phyloP scores from a whole-genome alignment of 2,797 vertebrate species.

The Gallinago nigripennis region DNA sequence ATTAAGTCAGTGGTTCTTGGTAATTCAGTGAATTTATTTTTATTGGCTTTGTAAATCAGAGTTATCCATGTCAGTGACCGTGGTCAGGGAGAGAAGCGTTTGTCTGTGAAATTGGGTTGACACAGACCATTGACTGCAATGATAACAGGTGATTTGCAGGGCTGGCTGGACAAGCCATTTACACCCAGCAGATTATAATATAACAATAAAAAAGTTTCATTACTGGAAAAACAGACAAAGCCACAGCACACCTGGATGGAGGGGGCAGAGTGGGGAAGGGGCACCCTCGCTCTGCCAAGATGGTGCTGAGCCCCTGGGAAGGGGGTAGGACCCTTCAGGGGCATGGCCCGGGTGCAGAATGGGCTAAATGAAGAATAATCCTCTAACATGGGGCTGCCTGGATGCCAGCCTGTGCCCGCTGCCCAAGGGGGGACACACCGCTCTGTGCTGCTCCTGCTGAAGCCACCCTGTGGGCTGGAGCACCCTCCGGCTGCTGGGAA shows the following conservation, averaged over 20 bases:
- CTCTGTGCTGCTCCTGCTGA: background rate
- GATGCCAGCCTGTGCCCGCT: rapidly evolving
- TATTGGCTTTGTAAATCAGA: constrained; percentile 84
- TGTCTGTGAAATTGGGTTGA: constrained; percentile 85
- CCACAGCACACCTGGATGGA: background rate
- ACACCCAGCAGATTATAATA: constrained; percentile 69
- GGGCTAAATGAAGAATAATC: background rate
- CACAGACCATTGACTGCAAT: constrained; percentile 80
- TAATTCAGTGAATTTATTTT: constrained; percentile 76
- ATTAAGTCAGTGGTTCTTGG: constrained; percentile 72
- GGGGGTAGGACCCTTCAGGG: background rate
- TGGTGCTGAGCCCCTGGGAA: background rate
- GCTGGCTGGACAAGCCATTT: constrained; percentile 69
- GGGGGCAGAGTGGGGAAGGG: background rate
- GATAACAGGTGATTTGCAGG: constrained; percentile 79
- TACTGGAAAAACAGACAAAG: constrained; percentile 10
- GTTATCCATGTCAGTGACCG: constrained; percentile 74
- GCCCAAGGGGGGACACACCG: rapidly evolving
- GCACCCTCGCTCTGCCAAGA: rapidly evolving
- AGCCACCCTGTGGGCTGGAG: background rate
- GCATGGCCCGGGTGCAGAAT: rapidly evolving
- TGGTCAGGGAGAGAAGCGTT: constrained; percentile 74
- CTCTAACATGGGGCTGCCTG: background rate
- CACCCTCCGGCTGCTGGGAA: background rate
- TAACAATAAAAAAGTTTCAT: constrained; percentile 49